Evolutionary conservation across 1,140 invertebrate species (phyloP), one percentile per base, ranked within the genome.

Genomic region (Zelostemma sp.): DNA sequence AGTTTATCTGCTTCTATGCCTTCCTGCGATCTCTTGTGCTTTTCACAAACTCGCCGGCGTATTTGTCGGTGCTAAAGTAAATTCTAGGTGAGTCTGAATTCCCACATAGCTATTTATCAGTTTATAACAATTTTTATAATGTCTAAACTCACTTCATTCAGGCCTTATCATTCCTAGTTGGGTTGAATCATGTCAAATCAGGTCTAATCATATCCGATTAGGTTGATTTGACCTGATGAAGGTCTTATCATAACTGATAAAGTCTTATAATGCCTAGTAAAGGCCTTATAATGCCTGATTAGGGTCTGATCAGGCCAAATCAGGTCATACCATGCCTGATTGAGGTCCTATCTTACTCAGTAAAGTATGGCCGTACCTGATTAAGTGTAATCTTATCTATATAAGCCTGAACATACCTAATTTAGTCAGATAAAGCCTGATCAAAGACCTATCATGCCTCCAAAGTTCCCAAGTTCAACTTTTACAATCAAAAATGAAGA

Each of bases 11-110:
- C 79, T 94, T 6, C 79, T 93, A 35, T 92, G 91, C 73, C 79
- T 93, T 15, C 91, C 92, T 1, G 89, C 90, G 1, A 91, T 93
- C 72, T 87, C 89, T 6, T 91, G 90, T 77, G 92, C 91, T 17
- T 91, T 93, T 73, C 92, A 93, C 74, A 93, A 93, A 75, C 81
- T 94, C 6, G 91, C 87, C 0, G 91, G 91, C 61, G 90, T 93
- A 0, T 94, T 93, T 77, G 81, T 93, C 0, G 86, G 89, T 43
- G 90, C 90, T 4, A 90, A 89, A 82, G 86, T 89, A 43, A 78
- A 88, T 55, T 87, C 88, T 38, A 90, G 90, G 78, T 92, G 78
- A 72, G 62, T 33, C 43, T 40, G n/a, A n/a, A n/a, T n/a, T n/a
- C n/a, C n/a, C n/a, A n/a, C n/a, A 55, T 54, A 31, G 28, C 11